Percentiles rank a stretch among this genome's conserved stretches.
phyloP scores from a whole-genome alignment of 2,113 vertebrate species.

The Thunnus maccoyii region DNA sequence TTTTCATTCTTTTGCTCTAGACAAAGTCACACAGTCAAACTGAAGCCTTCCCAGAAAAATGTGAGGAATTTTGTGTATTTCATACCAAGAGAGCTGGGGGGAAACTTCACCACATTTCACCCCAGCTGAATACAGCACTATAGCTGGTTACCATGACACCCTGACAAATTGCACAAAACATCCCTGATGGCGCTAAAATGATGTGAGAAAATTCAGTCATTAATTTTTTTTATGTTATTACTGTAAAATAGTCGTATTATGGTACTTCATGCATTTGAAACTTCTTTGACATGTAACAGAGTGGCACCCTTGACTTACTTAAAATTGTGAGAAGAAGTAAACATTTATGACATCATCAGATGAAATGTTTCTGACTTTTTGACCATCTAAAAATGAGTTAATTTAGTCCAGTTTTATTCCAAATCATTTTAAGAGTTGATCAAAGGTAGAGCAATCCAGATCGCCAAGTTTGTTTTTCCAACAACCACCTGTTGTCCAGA shows the following conservation, averaged over 20 bases:
- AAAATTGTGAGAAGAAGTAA: too few relatives aligned
- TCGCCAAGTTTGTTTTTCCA: background rate
- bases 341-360: too few relatives aligned
- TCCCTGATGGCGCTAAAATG: too few relatives aligned
- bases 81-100: slow-evolving; percentile 9
- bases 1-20: slow-evolving; percentile 8
- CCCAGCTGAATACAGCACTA: background rate
- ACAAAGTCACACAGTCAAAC: slow-evolving; percentile 23
- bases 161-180: background rate
- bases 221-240: too few relatives aligned
- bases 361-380: too few relatives aligned
- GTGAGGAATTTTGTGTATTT: slow-evolving; percentile 33
- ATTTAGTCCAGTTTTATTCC: background rate
- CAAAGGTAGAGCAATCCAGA: background rate
- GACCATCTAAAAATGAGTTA: too few relatives aligned
- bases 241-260: too few relatives aligned
- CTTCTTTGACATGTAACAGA: too few relatives aligned
- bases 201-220: too few relatives aligned
- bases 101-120: background rate
- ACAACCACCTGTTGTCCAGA: slow-evolving; percentile 8
- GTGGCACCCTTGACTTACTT: too few relatives aligned
- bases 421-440: background rate
- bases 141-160: background rate
- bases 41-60: slow-evolving; percentile 33
- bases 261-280: too few relatives aligned